Evolutionary conservation across 2,797 vertebrate species (phyloP), one percentile per base, ranked within the genome.

Genomic region (Poecilia wingei): DNA sequence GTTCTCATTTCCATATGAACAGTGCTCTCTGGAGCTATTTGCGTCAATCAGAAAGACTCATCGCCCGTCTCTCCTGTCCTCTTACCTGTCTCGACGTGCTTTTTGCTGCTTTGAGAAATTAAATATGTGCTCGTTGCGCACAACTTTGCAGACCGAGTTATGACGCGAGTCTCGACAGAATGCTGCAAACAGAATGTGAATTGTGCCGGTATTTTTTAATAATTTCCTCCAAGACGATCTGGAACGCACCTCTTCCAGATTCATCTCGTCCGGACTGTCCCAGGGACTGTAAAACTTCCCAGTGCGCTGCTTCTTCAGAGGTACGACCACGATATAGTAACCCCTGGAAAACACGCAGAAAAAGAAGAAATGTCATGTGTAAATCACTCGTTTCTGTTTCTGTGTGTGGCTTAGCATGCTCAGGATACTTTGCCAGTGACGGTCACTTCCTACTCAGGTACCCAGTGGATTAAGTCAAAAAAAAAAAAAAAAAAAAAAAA

Each of bases 211-310:
- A 16, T n/a, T 69, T 41, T 31, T 46, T 0, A 71, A n/a, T 28
- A 46, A 4, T 16, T 8, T 71, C 13, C 9, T 20, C 57, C 36
- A 3, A 79, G 28, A 31, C 71, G 16, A 18, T 72, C 2, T 77
- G 53, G 4, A 76, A 89, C 87, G 0, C 96, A 99, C 98, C 97
- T 99, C 98, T 86, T 99, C 98, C 87, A 99, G 92, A 92, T 99
- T 98, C 98, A 99, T 99, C 92, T 99, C 98, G 87, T 99, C 98
- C 0, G 98, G 98, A 93, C 94, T 99, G 87, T 99, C 98, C 97
- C 97, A 98, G 13, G 96, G 98, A 92, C 98, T 99, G 91, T 97
- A 93, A 91, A 99, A 99, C 93, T 99, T 99, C 81, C 98, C 98
- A 1, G 93, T 91, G 72, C 97, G 97, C 89, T 98, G 97, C 86